phyloP scores from a whole-genome alignment of 1,140 invertebrate genomes.

The Linepithema humile region DNA sequence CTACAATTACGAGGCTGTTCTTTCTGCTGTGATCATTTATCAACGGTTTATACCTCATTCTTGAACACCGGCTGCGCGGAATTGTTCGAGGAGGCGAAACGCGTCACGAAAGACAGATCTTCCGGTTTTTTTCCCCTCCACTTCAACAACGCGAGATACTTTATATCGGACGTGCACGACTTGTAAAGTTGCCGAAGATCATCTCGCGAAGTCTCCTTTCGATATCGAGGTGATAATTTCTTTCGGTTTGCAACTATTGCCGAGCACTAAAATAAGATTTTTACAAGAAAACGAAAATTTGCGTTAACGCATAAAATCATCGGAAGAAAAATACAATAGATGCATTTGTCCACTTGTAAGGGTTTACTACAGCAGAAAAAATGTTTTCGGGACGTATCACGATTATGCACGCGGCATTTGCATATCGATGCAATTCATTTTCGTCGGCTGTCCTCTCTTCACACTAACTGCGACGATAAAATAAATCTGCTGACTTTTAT shows the following conservation, averaged over 20 bases:
- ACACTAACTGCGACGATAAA: conserved; percentile 36
- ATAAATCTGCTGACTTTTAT: conserved; percentile 39
- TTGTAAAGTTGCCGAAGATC: conserved; percentile 44
- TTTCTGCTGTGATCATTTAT: conserved; percentile 63
- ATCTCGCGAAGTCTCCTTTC: neutral
- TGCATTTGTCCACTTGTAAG: neutral
- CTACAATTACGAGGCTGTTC: conserved; percentile 61
- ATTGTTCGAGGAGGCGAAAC: conserved; percentile 59
- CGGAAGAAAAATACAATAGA: neutral
- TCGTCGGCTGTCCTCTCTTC: conserved; percentile 6
- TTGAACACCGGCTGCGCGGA: conserved; percentile 63
- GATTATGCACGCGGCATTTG: conserved; percentile 39
- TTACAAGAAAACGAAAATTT: neutral
- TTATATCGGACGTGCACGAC: conserved; percentile 46
- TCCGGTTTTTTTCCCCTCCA: conserved; percentile 27
- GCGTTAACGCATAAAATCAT: conserved; percentile 11
- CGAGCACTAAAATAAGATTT: neutral
- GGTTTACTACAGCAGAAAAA: neutral
- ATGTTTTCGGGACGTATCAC: neutral
- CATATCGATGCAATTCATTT: conserved; percentile 52
- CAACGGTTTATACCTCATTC: conserved; percentile 68
- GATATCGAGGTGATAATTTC: neutral
- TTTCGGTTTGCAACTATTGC: neutral
- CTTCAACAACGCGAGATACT: conserved; percentile 47
- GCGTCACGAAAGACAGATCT: conserved; percentile 62